Base-by-base conservation (phyloP, 2,113 vertebrate species). In the Kryptolebias marmoratus region DNA sequence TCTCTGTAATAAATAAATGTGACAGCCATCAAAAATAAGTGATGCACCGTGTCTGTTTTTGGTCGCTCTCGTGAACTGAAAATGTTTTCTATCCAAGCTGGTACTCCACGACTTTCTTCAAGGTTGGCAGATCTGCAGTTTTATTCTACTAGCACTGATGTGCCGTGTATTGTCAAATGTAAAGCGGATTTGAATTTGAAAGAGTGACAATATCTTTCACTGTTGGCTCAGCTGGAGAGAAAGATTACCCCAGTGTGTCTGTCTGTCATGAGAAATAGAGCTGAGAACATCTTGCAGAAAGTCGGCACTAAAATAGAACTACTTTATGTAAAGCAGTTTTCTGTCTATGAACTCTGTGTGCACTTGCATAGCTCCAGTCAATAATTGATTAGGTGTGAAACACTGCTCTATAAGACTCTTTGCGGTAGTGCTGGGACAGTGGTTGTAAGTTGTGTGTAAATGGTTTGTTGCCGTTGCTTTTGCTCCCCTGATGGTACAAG, bases 371-470 rank as follows among this genome's bases (percentile, higher is more conserved):
- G 57, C 79, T 76, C 32, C 60, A 66, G 75, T 88, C 87, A 89
- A 90, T 90, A 87, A 90, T 87, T 87, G 83, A 89, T 89, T 58
- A 22, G 64, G 3, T 67, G 58, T 78, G 75, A 76, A 83, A 66
- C 71, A 32, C 61, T 15, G 5, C 48, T 66, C 58, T n/a, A 2
- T 61, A 12, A 49, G 61, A 78, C 18, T 75, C 56, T 50, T 66
- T 63, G 42, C 50, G 30, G 42, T 59, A 56, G 55, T 48, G 48
- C 64, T 49, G 69, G 68, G 81, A 80, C 81, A 68, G 68, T 56
- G 36, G 58, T 60, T 68, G 27, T 5, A 79, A 16, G 42, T 64
- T 71, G 31, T 47, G 60, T 77, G 36, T 55, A 56, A 58, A 64
- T 0, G 50, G 22, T 73, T 60, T 75, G 53, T 71, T 83, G 57